Evolutionary conservation across 2,888 invertebrate genomes (phyloP).

Genomic region (Rambutsinella grinnellia): DNA sequence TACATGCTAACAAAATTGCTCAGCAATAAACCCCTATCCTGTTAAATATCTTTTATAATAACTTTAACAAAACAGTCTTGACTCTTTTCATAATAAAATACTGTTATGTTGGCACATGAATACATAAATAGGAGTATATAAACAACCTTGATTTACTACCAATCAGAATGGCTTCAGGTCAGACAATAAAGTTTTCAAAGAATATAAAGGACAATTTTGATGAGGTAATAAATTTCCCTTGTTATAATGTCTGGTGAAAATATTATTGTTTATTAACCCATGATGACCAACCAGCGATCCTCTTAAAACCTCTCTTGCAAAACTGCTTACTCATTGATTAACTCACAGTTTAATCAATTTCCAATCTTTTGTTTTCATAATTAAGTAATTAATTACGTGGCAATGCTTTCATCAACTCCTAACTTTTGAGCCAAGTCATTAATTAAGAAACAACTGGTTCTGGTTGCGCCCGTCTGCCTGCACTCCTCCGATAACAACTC

Average conservation of each 20-base stretch:
- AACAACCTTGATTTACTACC: conserved; percentile 33
- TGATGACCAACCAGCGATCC: not conserved
- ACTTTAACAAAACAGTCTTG: too few species aligned
- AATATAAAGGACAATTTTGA: not conserved
- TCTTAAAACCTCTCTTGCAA: too few species aligned
- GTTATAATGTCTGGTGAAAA: conserved; percentile 21
- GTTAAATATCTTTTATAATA: too few species aligned
- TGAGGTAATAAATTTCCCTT: conserved; percentile 31
- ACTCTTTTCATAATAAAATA: too few species aligned
- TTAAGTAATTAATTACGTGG: conserved; percentile 47
- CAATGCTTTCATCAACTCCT: conserved; percentile 33
- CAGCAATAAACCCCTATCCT: too few species aligned
- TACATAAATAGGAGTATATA: not conserved
- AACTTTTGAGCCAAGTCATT: conserved; percentile 23
- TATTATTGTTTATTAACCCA: not conserved
- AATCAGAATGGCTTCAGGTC: conserved; percentile 46
- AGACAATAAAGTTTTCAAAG: conserved; percentile 14
- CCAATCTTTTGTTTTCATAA: conserved; percentile 39
- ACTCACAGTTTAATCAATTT: conserved; percentile 28
- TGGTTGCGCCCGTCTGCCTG: not conserved
- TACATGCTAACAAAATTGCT: too few species aligned
- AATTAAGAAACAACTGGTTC: conserved; percentile 40
- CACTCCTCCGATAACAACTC: not conserved
- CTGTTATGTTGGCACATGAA: not conserved
- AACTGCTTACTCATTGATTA: too few species aligned